Base-by-base conservation (phyloP, 2,888 invertebrate species). In the Pogonocherus hispidulus region DNA sequence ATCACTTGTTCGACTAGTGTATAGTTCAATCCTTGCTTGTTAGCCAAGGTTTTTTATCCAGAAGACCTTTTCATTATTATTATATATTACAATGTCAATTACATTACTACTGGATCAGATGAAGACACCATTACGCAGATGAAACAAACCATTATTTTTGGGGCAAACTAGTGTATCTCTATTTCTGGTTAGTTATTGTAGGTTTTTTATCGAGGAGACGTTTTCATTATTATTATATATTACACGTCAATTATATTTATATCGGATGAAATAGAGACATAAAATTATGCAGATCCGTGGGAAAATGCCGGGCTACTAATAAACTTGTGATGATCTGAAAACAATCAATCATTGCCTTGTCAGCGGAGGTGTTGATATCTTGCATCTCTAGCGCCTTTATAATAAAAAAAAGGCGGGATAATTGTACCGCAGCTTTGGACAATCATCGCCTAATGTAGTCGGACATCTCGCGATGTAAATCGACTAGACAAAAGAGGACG, bases 391-490 rank as follows among this genome's bases (percentile, higher is more conserved):
- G 32, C 52, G 32, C 32, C 19, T 16, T 32, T 52, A 27, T 27
- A 52, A 52, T 27, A 52, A 52, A 52, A 52, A 49, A 52, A n/a
- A n/a, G n/a, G 18, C 4, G 16, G 52, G 52, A 52, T 52, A 32
- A 52, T 52, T 52, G 27, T 52, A 27, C 52, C 9, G 16, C 27
- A 14, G 14, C 52, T 9, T 4, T 52, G 27, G 22, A 52, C 52
- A 52, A 27, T 52, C 52, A 14, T 52, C 41, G 14, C 14, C 41
- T 52, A 52, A 52, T 52, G 14, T 16, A 52, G 27, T 52, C 52
- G 22, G 5, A 16, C 16, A 11, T 16, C 19, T 22, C 16, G 32
- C 32, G 22, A 52, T 18, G 52, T 52, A 32, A 32, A 49, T 49
- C 20, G 49, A 22, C 22, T 19, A 32, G 32, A 52, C 6, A 52